phyloP scores from a whole-genome alignment of 2,888 invertebrate genomes.

The Synanthedon formicaeformis region DNA sequence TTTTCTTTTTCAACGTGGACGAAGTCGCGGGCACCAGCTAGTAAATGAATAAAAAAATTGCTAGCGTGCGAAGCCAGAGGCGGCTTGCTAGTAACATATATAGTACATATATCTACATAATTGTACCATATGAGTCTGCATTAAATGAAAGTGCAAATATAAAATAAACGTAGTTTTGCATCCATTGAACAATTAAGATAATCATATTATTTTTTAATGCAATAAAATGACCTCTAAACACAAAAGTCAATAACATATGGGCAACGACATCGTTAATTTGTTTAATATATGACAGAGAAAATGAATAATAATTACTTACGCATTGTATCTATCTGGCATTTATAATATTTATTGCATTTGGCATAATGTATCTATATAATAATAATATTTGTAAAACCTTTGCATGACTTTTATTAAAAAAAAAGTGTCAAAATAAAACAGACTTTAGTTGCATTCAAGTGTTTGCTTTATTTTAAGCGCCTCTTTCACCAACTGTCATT shows the following conservation, averaged over 20 bases:
- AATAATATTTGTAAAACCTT: neutral
- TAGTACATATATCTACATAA: too few relatives aligned
- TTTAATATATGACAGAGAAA: conserved; percentile 8
- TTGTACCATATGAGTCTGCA: too few relatives aligned
- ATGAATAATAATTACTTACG: conserved; percentile 6
- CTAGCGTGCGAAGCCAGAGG: too few relatives aligned
- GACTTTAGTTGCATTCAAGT: too few relatives aligned
- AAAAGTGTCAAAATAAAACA: neutral
- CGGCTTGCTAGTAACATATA: too few relatives aligned
- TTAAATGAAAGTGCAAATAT: too few relatives aligned
- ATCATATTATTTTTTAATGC: conserved; percentile 1
- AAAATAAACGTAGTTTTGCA: conserved; percentile 5
- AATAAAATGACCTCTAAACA: conserved; percentile 23
- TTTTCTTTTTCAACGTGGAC: too few relatives aligned
- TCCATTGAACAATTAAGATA: conserved; percentile 33
- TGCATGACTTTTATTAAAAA: neutral
- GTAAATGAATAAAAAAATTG: too few relatives aligned
- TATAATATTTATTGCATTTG: neutral
- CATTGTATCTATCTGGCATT: neutral
- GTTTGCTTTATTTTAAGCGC: too few relatives aligned
- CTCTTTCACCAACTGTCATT: too few relatives aligned
- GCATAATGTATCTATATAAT: neutral
- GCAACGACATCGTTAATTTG: conserved; percentile 17
- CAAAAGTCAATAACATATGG: conserved; percentile 13
- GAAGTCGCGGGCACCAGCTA: too few relatives aligned